Conservation (phyloP, 2,113 vertebrate genomes). For the Pomatostomus ruficeps region DNA sequence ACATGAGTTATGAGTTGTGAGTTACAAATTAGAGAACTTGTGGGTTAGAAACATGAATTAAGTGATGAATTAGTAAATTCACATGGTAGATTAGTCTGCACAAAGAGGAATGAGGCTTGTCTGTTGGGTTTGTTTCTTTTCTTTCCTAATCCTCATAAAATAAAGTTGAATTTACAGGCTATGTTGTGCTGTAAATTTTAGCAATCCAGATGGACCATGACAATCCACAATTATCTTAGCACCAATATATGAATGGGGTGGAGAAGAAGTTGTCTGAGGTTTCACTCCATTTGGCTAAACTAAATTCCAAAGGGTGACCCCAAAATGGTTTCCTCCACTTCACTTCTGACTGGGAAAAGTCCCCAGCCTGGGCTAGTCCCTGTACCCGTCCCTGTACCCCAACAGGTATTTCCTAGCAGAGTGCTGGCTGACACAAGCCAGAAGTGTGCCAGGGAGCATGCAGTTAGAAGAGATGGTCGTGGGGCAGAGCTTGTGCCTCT, state of each 20-base stretch:
- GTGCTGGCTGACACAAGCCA: background rate
- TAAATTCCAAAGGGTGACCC: background rate
- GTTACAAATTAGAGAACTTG: background rate
- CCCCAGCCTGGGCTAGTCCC: background rate
- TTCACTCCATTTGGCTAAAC: background rate
- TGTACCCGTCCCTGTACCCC: background rate
- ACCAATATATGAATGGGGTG: background rate
- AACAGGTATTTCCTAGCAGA: background rate
- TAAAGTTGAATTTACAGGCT: background rate
- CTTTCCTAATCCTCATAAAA: background rate
- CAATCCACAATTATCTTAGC: background rate
- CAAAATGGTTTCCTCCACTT: background rate
- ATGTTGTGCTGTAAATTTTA: background rate
- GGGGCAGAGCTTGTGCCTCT: background rate
- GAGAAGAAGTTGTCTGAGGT: background rate
- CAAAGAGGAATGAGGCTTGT: background rate
- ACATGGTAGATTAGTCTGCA: background rate
- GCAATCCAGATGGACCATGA: background rate
- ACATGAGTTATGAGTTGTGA: background rate
- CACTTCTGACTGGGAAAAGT: background rate
- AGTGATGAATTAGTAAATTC: background rate
- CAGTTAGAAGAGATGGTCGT: fast-evolving
- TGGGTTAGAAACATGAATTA: background rate
- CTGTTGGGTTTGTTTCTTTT: background rate
- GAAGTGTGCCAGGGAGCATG: background rate